A percentile compares a stretch with the other conserved stretches of the same genome.
phyloP scores from a whole-genome alignment of 1,140 invertebrate genomes.

The Prorops nasuta region DNA sequence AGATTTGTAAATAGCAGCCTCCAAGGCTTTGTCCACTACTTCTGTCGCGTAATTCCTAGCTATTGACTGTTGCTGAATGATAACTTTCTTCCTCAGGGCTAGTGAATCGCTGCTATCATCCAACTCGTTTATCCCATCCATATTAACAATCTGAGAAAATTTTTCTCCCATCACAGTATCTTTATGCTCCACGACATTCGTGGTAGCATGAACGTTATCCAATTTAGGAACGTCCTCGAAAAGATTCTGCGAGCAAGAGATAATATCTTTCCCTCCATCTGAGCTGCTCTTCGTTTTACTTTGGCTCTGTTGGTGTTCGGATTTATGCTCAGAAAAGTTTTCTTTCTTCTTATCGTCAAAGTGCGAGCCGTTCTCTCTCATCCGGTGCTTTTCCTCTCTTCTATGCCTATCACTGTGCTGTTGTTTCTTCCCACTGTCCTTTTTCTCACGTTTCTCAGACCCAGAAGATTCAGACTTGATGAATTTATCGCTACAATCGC shows the following conservation, averaged over 20 bases:
- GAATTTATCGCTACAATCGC: slow-evolving; percentile 14
- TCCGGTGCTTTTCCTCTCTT: slow-evolving; percentile 17
- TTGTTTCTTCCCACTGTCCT: slow-evolving; percentile 26
- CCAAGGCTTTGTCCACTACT: slow-evolving; percentile 52
- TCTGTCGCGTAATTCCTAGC: slow-evolving; percentile 48
- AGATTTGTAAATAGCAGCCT: slow-evolving; percentile 53
- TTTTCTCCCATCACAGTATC: background rate
- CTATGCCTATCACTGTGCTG: slow-evolving; percentile 11
- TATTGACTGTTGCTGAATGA: slow-evolving; percentile 24
- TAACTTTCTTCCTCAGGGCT: slow-evolving; percentile 14
- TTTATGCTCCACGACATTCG: slow-evolving; percentile 10
- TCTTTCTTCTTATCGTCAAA: slow-evolving; percentile 41
- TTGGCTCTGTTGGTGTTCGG: slow-evolving; percentile 8
- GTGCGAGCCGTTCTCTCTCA: slow-evolving; percentile 16
- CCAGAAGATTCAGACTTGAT: slow-evolving; percentile 18
- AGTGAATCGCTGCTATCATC: background rate
- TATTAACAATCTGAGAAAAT: background rate
- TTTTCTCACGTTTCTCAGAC: slow-evolving; percentile 19
- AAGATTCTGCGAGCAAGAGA: no score
- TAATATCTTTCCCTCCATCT: background rate
- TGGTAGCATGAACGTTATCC: background rate
- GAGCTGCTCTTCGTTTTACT: background rate
- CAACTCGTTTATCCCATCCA: background rate
- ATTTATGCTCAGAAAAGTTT: slow-evolving; percentile 27
- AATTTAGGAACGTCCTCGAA: background rate